Conservation (phyloP, 2,888 invertebrate genomes). For the Dynastes tityus region DNA sequence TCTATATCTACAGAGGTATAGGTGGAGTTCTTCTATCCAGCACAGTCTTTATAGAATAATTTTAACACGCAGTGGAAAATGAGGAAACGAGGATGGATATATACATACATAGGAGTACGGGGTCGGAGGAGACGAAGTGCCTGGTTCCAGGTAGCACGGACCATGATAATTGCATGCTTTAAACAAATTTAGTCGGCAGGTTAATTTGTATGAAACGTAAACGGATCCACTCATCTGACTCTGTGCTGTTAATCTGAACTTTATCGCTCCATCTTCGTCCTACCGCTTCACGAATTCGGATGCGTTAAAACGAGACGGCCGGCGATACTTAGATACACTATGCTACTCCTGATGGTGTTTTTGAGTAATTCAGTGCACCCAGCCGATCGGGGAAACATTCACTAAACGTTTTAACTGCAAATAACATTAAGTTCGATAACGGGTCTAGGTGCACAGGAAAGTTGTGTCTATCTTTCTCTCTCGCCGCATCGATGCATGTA, state of each 20-base stretch:
- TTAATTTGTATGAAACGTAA: constrained; percentile 70
- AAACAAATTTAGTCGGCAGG: constrained; percentile 70
- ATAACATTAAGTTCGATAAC: constrained; percentile 59
- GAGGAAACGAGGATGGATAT: constrained; percentile 28
- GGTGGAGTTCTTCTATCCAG: constrained; percentile 21
- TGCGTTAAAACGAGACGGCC: constrained; percentile 43
- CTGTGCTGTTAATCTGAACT: constrained; percentile 57
- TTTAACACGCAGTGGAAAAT: constrained; percentile 48
- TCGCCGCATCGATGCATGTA: constrained; percentile 34
- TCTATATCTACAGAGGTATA: constrained; percentile 39
- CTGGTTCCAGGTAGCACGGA: constrained; percentile 67
- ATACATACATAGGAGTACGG: background rate
- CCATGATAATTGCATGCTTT: constrained; percentile 70
- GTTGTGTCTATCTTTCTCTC: constrained; percentile 51
- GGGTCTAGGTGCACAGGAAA: constrained; percentile 55
- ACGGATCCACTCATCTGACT: constrained; percentile 62
- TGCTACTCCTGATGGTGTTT: constrained; percentile 52
- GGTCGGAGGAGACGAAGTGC: constrained; percentile 62
- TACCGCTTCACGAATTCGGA: constrained; percentile 30
- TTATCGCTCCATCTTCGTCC: constrained; percentile 50
- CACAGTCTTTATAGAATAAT: constrained; percentile 43
- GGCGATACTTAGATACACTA: constrained; percentile 44
- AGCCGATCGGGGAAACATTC: constrained; percentile 56
- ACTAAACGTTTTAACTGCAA: constrained; percentile 59
- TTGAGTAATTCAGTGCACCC: constrained; percentile 59